Evolutionary conservation across 2,797 vertebrate genomes (phyloP).

Genomic region (Anguilla anguilla): DNA sequence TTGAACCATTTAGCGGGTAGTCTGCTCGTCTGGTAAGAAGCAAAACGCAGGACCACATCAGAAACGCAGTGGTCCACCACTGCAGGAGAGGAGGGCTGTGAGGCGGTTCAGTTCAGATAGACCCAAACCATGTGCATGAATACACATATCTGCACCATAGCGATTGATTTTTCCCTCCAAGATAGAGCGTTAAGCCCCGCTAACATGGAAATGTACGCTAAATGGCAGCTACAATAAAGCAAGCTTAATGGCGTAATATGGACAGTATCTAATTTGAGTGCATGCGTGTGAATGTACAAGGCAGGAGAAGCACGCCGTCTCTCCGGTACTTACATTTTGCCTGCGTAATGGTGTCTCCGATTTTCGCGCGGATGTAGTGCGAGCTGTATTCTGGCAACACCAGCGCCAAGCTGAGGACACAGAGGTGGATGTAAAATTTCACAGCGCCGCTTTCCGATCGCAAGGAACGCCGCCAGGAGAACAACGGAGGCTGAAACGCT

Average conservation of each 20-base stretch:
- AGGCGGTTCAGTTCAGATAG: constrained; percentile 1
- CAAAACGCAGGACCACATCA: constrained; percentile 58
- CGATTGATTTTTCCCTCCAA: neutral
- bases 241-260: too few relatives aligned
- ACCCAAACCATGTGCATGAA: constrained; percentile 17
- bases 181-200: neutral
- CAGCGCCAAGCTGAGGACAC: constrained; percentile 84
- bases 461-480: neutral
- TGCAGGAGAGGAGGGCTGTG: constrained; percentile 35
- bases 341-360: constrained; percentile 89
- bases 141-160: constrained; percentile 27
- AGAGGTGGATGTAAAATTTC: constrained; percentile 20
- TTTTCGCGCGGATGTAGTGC: constrained; percentile 90
- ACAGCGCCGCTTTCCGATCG: neutral
- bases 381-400: constrained; percentile 92
- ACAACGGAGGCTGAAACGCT: neutral
- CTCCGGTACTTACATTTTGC: constrained; percentile 89
- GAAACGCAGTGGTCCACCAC: constrained; percentile 42
- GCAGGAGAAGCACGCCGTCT: neutral
- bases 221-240: too few relatives aligned
- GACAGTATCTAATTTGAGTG: neutral
- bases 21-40: constrained; percentile 47
- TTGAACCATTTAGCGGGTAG: constrained; percentile 42
- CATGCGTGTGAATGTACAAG: neutral
- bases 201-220: neutral